Evolutionary conservation across 2,797 vertebrate genomes (phyloP).

Genomic region (Sciurus vulgaris): DNA sequence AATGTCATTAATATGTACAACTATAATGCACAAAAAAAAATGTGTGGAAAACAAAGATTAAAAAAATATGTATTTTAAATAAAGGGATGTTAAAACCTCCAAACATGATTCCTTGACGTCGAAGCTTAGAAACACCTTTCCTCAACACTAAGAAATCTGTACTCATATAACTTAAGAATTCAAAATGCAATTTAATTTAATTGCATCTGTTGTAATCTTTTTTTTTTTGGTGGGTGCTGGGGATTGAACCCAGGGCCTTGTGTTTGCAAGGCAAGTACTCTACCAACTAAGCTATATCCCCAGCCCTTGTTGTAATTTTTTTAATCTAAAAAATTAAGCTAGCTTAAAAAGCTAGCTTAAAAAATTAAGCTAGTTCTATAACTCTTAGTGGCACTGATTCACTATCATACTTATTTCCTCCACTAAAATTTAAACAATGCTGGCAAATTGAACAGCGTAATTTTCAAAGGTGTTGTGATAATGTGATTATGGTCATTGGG

Average conservation of each 20-base stretch:
- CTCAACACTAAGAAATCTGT: neutral
- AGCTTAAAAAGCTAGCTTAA: no score
- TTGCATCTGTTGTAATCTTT: neutral
- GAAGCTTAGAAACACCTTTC: neutral
- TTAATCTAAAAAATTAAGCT: constrained; percentile 31
- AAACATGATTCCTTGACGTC: neutral
- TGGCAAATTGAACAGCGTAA: neutral
- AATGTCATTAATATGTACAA: no score
- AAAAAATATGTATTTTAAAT: no score
- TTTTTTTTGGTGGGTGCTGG: neutral
- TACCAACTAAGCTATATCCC: no score
- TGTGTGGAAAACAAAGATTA: neutral
- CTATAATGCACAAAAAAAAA: no score
- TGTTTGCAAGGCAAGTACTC: no score
- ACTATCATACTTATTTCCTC: neutral
- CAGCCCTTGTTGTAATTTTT: neutral
- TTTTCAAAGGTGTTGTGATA: neutral
- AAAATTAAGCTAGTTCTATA: neutral
- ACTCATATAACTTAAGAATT: neutral
- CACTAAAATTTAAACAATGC: constrained; percentile 43
- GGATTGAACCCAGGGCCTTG: no score
- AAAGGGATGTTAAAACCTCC: neutral
- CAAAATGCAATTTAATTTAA: neutral
- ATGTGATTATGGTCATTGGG: constrained; percentile 21
- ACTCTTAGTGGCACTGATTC: neutral